Evolutionary conservation across 2,888 invertebrate genomes (phyloP), one percentile per base, ranked within the genome.

Genomic region (Sinohyriopsis cumingii): DNA sequence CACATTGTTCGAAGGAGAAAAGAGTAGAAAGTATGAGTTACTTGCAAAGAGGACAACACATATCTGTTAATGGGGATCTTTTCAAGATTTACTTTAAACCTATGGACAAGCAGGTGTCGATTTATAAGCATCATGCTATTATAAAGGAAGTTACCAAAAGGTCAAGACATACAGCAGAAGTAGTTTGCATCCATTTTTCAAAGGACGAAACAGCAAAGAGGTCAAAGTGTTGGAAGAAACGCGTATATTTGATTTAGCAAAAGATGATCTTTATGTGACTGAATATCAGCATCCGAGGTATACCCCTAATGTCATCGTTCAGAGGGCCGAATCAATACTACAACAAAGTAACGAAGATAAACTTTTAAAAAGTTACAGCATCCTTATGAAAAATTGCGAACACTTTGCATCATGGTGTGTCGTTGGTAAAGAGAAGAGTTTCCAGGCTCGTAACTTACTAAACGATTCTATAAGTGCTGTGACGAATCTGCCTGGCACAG

Each of bases 391-490:
- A 20, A 67, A 70, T 59, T 70, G 70, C 28, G 68, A 68, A 55
- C 68, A 68, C 63, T 68, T 68, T 54, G 59, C 63, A 33, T 63
- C 68, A 9, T 68, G 70, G 69, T 70, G 69, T 66, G 66, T 70
- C 3, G 59, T 66, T 57, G 69, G 69, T n/a, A 55, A 63, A n/a
- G 63, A 55, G 5, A 59, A 63, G 55, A 63, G 67, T 45, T 63
- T 70, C 18, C 70, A 70, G 24, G 67, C 63, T 59, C 67, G 63
- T 55, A 54, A 63, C 45, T 18, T 63, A 1, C 19, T 33, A 25
- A 1, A 66, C 6, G 55, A 33, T 19, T 18, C 66, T 59, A 55
- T 22, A 12, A 56, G 55, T 20, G 59, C 1, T 12, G 20, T 66
- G 5, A 53, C 3, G 18, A 5, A 53, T 6, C 18, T 67, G 19